Evolutionary conservation across 2,797 vertebrate genomes (phyloP), one percentile per base, ranked within the genome.

Genomic region (Limnodromus scolopaceus): DNA sequence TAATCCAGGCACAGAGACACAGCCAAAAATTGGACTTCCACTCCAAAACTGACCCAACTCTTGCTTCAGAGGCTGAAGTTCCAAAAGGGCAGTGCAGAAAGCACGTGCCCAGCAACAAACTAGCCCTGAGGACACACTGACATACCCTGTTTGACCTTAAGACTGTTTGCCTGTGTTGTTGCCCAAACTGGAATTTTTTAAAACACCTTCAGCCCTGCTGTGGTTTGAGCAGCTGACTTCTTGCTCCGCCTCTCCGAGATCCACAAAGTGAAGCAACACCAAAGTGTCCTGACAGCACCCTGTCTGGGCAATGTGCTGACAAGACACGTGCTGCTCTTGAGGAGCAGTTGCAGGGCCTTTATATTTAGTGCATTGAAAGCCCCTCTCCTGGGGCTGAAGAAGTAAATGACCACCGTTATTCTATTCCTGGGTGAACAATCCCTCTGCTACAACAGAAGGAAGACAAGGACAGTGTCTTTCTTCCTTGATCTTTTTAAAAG

Each of bases 1-100:
- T 84, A 91, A 91, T 75, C 57, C 41, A 92, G 54, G 49, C 91
- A 58, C 27, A 43, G 87, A 90, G 34, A 86, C 2, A 11, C 1
- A 10, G 84, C 57, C 90, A 94, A 83, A 87, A 70, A 70, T 61
- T 25, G 28, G 84, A 91, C 84, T 94, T 63, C n/a, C 0, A 0
- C 36, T 84, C 43, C 43, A 74, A 80, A 85, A 36, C 32, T 28
- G 4, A 48, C 55, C 16, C 22, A 48, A 11, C 24, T 83, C 60
- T 77, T 89, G 68, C 68, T 93, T 66, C 84, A 80, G 84, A 85
- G 82, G 60, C 66, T 54, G 20, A 72, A 74, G 39, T 60, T 94
- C 70, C 68, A 57, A 55, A 72, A 79, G n/a, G 74, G 17, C 66
- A 63, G 16, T 22, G 43, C 39, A 66, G 41, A 81, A 84, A 92